These are phyloP conservation scores for Melanostoma scalare DNA, from an alignment of 2,888 invertebrate species.

Conservation along the genomic window DNA sequence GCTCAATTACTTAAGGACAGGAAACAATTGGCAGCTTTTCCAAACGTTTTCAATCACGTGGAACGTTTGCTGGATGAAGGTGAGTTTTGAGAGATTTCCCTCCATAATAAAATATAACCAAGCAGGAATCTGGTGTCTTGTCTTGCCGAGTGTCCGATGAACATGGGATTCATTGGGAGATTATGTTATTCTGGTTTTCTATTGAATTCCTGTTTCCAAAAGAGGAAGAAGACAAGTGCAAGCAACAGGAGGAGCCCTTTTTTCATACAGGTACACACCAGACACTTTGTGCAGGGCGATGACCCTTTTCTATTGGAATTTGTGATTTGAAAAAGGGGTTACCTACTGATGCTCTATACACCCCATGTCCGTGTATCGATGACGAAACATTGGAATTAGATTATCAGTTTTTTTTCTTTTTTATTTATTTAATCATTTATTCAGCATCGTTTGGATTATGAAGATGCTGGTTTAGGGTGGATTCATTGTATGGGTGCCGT, in stretches of 20 bases:
- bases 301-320: conserved; percentile 70
- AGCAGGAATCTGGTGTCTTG: background rate
- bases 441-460: conserved; percentile 42
- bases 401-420: background rate
- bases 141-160: conserved; percentile 1
- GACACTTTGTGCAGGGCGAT: conserved; percentile 49
- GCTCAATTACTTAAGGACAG: conserved; percentile 99
- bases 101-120: background rate
- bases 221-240: conserved; percentile 41
- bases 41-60: conserved; percentile 99
- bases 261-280: conserved; percentile 12
- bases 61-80: conserved; percentile 99
- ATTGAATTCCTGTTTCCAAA: conserved; percentile 63
- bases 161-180: background rate
- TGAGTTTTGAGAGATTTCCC: conserved; percentile 82
- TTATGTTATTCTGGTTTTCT: conserved; percentile 32
- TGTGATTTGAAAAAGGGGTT: background rate
- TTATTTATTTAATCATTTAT: conserved; percentile 30
- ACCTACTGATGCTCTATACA: background rate
- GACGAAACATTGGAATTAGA: conserved; percentile 22
- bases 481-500: conserved; percentile 45
- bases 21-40: conserved; percentile 99
- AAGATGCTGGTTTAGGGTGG: conserved; percentile 15
- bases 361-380: background rate
- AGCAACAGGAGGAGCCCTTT: conserved; percentile 32